Percentiles rank a stretch among this genome's conserved stretches.
phyloP scores from a whole-genome alignment of 2,113 vertebrate species.

The Trogon surrucura region DNA sequence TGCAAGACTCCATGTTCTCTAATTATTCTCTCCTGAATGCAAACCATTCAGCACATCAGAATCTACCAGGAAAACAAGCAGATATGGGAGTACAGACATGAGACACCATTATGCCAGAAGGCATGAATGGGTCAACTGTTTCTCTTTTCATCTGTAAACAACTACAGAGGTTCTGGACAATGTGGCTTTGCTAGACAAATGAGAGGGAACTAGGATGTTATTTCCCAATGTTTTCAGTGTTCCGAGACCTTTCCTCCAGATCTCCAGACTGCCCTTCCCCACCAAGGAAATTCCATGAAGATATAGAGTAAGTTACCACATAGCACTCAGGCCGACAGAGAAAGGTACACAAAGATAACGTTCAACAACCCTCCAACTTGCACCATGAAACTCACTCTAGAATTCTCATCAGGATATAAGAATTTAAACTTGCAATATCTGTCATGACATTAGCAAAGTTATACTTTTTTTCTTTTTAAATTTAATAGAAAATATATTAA shows the following conservation, averaged over 20 bases:
- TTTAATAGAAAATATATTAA: neutral
- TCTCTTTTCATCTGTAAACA: conserved; percentile 25
- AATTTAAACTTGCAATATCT: neutral
- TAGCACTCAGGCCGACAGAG: neutral
- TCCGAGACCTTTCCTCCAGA: neutral
- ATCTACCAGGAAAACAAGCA: neutral
- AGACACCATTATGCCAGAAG: neutral
- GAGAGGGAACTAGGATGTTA: neutral
- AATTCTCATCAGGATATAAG: neutral
- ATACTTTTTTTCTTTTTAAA: neutral
- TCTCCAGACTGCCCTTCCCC: neutral
- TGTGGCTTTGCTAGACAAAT: neutral
- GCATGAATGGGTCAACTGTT: conserved; percentile 7
- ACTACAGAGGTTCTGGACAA: neutral
- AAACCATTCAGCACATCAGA: neutral
- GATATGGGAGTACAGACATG: neutral
- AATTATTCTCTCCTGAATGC: neutral
- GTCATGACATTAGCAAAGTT: neutral
- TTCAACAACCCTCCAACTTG: neutral
- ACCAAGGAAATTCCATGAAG: neutral
- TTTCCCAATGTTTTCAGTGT: neutral
- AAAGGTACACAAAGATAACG: neutral
- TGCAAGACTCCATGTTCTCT: neutral
- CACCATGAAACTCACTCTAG: neutral
- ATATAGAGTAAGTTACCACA: neutral